Evolutionary conservation across 2,888 invertebrate genomes (phyloP).

Genomic region (Phragmatobia fuliginosa): DNA sequence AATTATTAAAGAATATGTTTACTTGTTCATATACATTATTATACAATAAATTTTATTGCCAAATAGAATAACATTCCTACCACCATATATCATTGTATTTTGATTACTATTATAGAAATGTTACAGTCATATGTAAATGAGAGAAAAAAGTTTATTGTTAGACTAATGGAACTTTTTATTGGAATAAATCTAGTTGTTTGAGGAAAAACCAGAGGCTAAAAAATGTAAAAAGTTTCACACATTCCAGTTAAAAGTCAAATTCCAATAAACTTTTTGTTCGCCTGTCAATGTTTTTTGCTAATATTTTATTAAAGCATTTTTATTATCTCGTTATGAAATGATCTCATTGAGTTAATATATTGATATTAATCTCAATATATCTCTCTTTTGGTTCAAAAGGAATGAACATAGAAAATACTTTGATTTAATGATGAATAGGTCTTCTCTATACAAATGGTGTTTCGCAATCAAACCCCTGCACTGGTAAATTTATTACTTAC

Average conservation of each 20-base stretch:
- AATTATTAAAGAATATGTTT: not conserved
- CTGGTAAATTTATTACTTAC: too few species aligned
- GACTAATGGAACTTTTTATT: constrained; percentile 14
- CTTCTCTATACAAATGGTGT: too few species aligned
- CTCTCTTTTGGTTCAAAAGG: too few species aligned
- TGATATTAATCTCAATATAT: too few species aligned
- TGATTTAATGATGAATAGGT: too few species aligned
- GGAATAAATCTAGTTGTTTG: constrained; percentile 25
- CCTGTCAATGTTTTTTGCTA: not conserved
- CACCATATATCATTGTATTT: too few species aligned
- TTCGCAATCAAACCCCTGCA: too few species aligned
- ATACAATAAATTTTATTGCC: not conserved
- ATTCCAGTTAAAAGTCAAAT: constrained; percentile 6
- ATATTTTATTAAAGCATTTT: constrained; percentile 14
- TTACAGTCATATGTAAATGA: constrained; percentile 18
- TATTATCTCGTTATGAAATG: constrained; percentile 11
- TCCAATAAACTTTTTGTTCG: constrained; percentile 15
- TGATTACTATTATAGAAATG: too few species aligned
- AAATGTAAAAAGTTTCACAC: constrained; percentile 27
- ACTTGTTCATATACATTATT: not conserved
- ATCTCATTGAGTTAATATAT: not conserved
- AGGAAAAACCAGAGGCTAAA: constrained; percentile 28
- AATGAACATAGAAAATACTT: too few species aligned
- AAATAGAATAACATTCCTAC: not conserved
- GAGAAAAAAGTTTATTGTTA: constrained; percentile 20